phyloP scores from a whole-genome alignment of 2,113 vertebrate genomes.

The Prietella phreatophila region DNA sequence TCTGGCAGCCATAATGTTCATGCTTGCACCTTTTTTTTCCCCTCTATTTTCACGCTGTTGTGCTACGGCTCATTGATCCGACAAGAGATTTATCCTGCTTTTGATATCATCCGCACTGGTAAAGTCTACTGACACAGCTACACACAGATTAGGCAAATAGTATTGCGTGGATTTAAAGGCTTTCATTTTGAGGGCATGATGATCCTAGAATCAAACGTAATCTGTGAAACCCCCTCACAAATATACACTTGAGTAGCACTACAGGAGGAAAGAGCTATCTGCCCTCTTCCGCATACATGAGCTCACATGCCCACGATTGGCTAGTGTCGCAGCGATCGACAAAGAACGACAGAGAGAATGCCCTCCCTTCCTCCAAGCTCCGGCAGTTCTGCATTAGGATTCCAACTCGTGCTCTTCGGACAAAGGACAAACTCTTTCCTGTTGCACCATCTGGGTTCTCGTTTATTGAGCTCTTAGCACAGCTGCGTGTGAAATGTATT shows the following conservation, averaged over 20 bases:
- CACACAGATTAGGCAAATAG: neutral
- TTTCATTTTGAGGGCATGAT: too few species aligned
- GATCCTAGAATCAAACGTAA: too few species aligned
- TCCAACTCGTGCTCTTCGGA: too few species aligned
- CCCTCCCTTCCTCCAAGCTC: neutral
- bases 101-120: neutral
- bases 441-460: too few species aligned
- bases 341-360: neutral
- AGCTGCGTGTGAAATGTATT: neutral
- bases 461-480: too few species aligned
- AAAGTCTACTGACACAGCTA: neutral
- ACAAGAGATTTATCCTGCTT: neutral
- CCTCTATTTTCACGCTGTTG: neutral
- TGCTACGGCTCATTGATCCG: conserved; percentile 3
- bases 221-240: too few species aligned
- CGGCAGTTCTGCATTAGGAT: neutral
- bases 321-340: neutral
- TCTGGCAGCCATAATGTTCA: conserved; percentile 24
- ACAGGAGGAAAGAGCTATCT: neutral
- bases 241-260: neutral
- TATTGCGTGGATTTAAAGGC: neutral
- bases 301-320: neutral
- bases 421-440: neutral
- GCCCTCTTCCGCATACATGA: neutral
- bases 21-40: conserved; percentile 16